Percentiles rank a stretch among this genome's conserved stretches.
These are phyloP conservation scores for Coregonus ussuriensis DNA, from an alignment of 2,797 vertebrate species.

Conservation along the genomic window DNA sequence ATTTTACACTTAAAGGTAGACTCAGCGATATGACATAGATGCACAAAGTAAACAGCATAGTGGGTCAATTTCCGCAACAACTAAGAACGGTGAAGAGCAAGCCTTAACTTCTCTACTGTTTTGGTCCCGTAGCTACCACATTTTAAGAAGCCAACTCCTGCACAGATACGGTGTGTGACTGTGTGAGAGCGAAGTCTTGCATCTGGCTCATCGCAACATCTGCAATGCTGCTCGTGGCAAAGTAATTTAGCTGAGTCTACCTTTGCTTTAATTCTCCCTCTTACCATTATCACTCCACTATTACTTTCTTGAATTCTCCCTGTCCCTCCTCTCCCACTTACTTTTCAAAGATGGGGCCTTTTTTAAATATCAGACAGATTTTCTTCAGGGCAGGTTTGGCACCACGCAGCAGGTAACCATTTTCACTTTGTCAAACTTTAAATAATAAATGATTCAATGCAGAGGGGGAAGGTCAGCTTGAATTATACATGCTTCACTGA, in stretches of 20 bases:
- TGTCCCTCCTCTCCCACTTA: not conserved
- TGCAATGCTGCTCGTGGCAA: no score
- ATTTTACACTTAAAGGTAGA: not conserved
- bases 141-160: no score
- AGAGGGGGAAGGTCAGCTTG: not conserved
- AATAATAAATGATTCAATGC: constrained; percentile 21
- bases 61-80: no score
- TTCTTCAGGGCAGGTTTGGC: not conserved
- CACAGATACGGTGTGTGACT: no score
- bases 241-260: no score
- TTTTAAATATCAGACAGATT: not conserved
- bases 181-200: no score
- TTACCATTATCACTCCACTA: not conserved
- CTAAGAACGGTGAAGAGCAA: no score
- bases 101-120: no score
- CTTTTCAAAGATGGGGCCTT: not conserved
- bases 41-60: no score
- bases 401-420: not conserved
- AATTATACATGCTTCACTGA: constrained; percentile 13
- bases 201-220: no score
- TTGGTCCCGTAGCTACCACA: no score
- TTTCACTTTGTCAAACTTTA: constrained; percentile 14
- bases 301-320: not conserved
- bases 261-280: not conserved
- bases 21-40: no score